Base-by-base conservation (phyloP, 2,113 vertebrate species). In the Lamprotornis superbus region DNA sequence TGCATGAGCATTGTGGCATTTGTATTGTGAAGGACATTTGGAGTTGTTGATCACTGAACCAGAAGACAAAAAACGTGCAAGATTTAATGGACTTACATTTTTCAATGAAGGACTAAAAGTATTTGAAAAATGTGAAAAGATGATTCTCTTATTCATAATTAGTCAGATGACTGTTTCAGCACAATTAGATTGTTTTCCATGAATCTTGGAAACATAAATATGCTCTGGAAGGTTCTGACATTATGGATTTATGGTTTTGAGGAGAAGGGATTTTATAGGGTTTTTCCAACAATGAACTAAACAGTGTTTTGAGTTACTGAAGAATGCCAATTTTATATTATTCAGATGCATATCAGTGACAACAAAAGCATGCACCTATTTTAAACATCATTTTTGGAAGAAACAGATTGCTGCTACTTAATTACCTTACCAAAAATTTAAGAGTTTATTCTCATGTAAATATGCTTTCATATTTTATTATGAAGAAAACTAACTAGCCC, bases 381-480 rank as follows among this genome's bases (percentile, higher is more conserved):
- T 93, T 89, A 96, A 96, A 89, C 76, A 93, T 81, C 65, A 76
- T 79, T 94, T 97, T 95, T 84, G 57, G 69, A 93, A 86, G 97
- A 97, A 97, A 98, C 81, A 97, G 84, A 93, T 96, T 98, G 98
- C 98, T 98, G 98, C 98, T 98, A 98, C 95, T 97, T 98, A 95
- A 92, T 81, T 96, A 96, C 93, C 94, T 79, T 97, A 97, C 98
- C 98, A 98, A 98, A 98, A 98, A 97, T 63, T 78, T 84, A 96
- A 94, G 94, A 96, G 83, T 95, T 95, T 93, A 91, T 95, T 90
- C 96, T 97, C 77, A 22, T 98, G 97, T 98, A 98, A 98, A 97
- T 98, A 97, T 44, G 46, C 94, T 96, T 94, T 81, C 79, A 23
- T 98, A 96, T 97, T 97, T 97, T 97, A 97, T 98, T 95, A 92